phyloP scores from a whole-genome alignment of 2,888 invertebrate genomes.

The Hesperia comma region DNA sequence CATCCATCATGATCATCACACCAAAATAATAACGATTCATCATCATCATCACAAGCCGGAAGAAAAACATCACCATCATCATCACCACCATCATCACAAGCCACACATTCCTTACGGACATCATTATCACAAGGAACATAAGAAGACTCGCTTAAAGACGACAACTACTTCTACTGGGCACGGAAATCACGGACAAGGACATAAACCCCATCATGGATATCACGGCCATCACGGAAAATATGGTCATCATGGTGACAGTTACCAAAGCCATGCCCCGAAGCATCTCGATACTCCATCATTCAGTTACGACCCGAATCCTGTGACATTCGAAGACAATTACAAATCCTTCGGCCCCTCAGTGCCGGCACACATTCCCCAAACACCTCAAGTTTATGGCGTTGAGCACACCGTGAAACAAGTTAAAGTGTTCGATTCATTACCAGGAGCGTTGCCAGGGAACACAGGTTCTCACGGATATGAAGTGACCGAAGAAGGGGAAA shows the following conservation, averaged over 20 bases:
- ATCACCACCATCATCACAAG: conserved; percentile 78
- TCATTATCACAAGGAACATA: conserved; percentile 69
- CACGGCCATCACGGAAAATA: conserved; percentile 55
- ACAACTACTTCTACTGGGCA: conserved; percentile 51
- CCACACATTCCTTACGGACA: conserved; percentile 62
- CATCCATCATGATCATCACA: conserved; percentile 82
- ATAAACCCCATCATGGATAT: conserved; percentile 40
- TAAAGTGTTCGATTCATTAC: conserved; percentile 71
- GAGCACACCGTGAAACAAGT: conserved; percentile 74
- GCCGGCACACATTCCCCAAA: conserved; percentile 50
- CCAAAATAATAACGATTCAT: conserved; percentile 76
- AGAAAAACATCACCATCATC: conserved; percentile 62
- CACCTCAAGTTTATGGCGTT: conserved; percentile 57
- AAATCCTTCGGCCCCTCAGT: conserved; percentile 58
- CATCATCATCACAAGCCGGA: conserved; percentile 76
- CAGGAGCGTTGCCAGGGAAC: conserved; percentile 58
- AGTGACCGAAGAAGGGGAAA: conserved; percentile 73
- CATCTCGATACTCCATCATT: conserved; percentile 55
- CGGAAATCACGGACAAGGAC: conserved; percentile 44
- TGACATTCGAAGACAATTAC: conserved; percentile 64
- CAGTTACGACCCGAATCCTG: conserved; percentile 48
- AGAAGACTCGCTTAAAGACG: conserved; percentile 61
- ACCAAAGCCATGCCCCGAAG: conserved; percentile 54
- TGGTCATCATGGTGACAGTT: conserved; percentile 51
- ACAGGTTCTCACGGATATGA: conserved; percentile 62